Evolutionary conservation across 2,888 invertebrate genomes (phyloP), one percentile per base, ranked within the genome.

Genomic region (Calameuta filiformis): DNA sequence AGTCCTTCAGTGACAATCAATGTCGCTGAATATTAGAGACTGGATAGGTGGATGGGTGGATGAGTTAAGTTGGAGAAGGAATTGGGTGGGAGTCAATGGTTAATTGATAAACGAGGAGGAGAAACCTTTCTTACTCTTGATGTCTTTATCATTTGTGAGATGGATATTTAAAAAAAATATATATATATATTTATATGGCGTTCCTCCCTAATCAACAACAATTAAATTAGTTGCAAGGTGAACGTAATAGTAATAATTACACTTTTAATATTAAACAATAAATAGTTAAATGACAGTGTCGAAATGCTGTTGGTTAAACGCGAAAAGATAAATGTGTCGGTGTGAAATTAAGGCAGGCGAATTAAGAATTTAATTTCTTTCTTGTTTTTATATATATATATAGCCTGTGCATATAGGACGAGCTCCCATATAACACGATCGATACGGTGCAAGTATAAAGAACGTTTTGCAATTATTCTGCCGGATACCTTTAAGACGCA

Each of bases 241-340:
- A 35, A 15, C 35, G 74, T 23, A 37, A 34, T 35, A n/a, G 23
- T 74, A 74, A 74, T 35, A 74, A 74, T 74, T 30, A 74, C 37
- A 74, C 83, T 79, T 79, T 74, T 77, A 82, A 81, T 83, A 80
- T 78, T 79, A 76, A 86, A 85, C 81, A 81, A 82, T 77, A 40
- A 83, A 85, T 85, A 85, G 73, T 81, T 81, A 78, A 85, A 81
- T 81, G 84, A 83, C 76, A 81, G 78, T 82, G 78, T 80, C 12
- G 12, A 80, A 79, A 83, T 82, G 83, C 69, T 75, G 76, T 79
- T 81, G 12, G 71, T 71, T 71, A 71, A 71, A 71, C 15, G 71
- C 31, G 31, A 71, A 71, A 71, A 33, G 31, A 71, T 33, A 71
- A 12, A 9, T 71, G 15, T 34, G 15, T 23, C 71, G 71, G 33